Evolutionary conservation across 2,113 vertebrate genomes (phyloP).

Genomic region (Hydropotes inermis): DNA sequence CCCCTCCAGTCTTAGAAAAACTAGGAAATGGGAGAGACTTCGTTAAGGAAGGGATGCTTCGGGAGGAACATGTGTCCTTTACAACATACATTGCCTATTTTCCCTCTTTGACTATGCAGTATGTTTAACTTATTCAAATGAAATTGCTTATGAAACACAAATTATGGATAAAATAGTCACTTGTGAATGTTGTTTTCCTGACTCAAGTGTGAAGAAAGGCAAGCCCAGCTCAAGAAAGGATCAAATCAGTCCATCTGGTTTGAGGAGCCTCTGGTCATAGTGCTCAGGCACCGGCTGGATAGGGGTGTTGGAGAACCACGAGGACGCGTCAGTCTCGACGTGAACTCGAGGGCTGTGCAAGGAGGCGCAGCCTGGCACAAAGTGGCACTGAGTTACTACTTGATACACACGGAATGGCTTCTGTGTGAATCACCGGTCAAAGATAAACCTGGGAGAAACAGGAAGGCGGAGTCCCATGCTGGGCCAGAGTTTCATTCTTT

Average conservation of each 20-base stretch:
- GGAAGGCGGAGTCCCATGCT: not conserved
- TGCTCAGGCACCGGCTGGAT: not conserved
- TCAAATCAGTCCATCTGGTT: not conserved
- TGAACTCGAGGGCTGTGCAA: not conserved
- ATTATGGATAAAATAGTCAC: not conserved
- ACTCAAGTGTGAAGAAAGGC: not conserved
- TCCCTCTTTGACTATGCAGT: not conserved
- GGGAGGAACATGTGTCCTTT: not conserved
- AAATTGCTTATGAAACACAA: slow-evolving; percentile 31
- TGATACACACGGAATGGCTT: not conserved
- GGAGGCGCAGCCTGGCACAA: not conserved
- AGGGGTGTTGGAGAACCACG: not conserved
- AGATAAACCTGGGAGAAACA: slow-evolving; percentile 5
- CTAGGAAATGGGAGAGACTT: not conserved
- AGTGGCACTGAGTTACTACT: not conserved
- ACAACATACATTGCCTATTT: not conserved
- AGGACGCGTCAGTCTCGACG: not conserved
- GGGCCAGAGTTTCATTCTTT: not conserved
- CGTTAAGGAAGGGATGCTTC: not conserved
- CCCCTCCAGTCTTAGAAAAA: not conserved
- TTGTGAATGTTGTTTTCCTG: not conserved
- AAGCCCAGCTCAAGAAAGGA: not conserved
- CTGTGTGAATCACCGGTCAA: not conserved
- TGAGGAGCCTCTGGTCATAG: not conserved
- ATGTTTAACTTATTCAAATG: not conserved